Evolutionary conservation across 2,888 invertebrate genomes (phyloP), one percentile per base, ranked within the genome.

Genomic region (Pristionchus japonicus): DNA sequence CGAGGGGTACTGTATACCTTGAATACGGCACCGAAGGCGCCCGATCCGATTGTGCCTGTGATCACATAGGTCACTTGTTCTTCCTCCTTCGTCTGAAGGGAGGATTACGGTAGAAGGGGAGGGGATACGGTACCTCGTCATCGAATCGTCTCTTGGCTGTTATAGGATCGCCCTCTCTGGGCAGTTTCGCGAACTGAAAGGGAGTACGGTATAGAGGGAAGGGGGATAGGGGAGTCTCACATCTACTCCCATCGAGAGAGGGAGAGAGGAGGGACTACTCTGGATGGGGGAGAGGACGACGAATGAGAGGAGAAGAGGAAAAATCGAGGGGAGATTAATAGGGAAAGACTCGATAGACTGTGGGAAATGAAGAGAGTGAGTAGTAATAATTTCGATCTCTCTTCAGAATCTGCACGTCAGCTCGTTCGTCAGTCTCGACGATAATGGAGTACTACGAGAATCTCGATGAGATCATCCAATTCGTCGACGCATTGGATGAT

Each of bases 391-490:
- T 6, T n/a, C n/a, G 11, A 13, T 64, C 7, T 27, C 13, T 82
- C 74, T 90, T 88, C 85, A 92, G 92, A 83, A 89, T 92, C 34
- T 93, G 93, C 52, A 67, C 88, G 9, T 57, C 90, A 0, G 89
- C 92, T 1, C 90, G 91, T 77, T 90, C 90, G 15, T 88, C 92
- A 20, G 92, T 94, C 9, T 88, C 90, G 1, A 90, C 90, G 43
- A 92, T 94, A 47, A 92, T 92, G 88, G 90, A 90, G 15, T 92
- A 91, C 80, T 93, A 93, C 61, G 93, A 94, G 61, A 90, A 88
- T n/a, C 87, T 93, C 3, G 91, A 91, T 64, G 90, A 93, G 70
- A 87, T 93, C 47, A 90, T 93, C 61, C 93, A 94, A 74, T 92
- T 94, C 43, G 89, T 93, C 6, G 90, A 91, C 64, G 93, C 93